Evolutionary conservation across 2,797 vertebrate species (phyloP), one percentile per base, ranked within the genome.

Genomic region (Chaunax sp.): DNA sequence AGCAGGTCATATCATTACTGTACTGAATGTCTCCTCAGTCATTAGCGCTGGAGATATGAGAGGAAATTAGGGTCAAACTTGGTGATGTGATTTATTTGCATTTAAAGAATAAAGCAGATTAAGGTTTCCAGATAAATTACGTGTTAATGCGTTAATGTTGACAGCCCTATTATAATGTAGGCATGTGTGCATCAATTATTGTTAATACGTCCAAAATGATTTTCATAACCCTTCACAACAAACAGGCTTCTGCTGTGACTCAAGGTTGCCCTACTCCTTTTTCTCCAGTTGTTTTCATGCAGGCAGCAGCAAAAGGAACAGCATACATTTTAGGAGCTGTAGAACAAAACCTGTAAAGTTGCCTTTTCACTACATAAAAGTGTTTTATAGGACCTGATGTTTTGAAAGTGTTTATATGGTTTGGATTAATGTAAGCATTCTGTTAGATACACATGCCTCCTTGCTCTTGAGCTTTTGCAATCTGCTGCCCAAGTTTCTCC

Each of bases 361-460:
- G 87, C 69, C 77, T 86, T 88, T 84, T 93, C 92, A 87, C 87
- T 94, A 93, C 80, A 88, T 95, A 93, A 96, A 95, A 86, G 19
- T 90, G 60, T 74, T 94, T 93, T 93, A 94, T 84, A 76, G 83
- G 78, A 78, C 64, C 81, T 89, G 90, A 85, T 89, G 89, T 87
- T 94, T 93, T 94, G 93, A 94, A 72, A 62, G 88, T 94, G 90
- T 95, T 96, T 95, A 94, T 86, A 78, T 69, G 89, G 82, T 91
- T 93, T 89, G 84, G 82, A 83, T 90, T 79, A 86, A 84, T 77
- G 49, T 71, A 80, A 66, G 80, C 28, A 76, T 86, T 82, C 71
- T 75, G 78, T 88, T 83, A 77, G 72, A 60, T n/a, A 84, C 80
- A 59, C 83, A 69, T 52, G 70, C 78, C 62, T 9, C 84, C 75